These are phyloP conservation scores for Malaclemys terrapin DNA, from an alignment of 2,113 vertebrate genomes.

Conservation along the genomic window DNA sequence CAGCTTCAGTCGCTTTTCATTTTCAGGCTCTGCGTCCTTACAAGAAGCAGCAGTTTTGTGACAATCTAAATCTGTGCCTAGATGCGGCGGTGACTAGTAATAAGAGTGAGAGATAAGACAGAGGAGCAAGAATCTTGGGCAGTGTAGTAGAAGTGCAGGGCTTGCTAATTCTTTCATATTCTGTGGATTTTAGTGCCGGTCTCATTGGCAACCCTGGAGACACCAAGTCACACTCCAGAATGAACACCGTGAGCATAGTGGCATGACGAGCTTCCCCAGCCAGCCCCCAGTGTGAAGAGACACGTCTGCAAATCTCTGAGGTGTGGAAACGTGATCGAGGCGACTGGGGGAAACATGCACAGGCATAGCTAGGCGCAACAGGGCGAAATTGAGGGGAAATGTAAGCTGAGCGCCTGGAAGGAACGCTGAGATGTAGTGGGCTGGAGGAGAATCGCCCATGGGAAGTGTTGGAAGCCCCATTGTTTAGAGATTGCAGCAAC, in stretches of 20 bases:
- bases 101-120: background rate
- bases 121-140: background rate
- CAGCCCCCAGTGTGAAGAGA: background rate
- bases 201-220: background rate
- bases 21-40: background rate
- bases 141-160: background rate
- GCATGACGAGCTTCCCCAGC: background rate
- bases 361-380: background rate
- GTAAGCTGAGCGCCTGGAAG: background rate
- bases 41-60: background rate
- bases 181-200: background rate
- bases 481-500: background rate
- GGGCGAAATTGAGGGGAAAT: background rate
- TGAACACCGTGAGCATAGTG: background rate
- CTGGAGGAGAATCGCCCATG: background rate
- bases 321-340: background rate
- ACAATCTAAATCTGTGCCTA: background rate
- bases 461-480: background rate
- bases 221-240: background rate
- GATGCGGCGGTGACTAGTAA: background rate
- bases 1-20: background rate
- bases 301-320: background rate
- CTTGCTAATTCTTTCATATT: background rate
- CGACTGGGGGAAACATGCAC: background rate
- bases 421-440: background rate